Evolutionary conservation across 2,113 vertebrate genomes (phyloP).

Genomic region (Pedionomus torquatus): DNA sequence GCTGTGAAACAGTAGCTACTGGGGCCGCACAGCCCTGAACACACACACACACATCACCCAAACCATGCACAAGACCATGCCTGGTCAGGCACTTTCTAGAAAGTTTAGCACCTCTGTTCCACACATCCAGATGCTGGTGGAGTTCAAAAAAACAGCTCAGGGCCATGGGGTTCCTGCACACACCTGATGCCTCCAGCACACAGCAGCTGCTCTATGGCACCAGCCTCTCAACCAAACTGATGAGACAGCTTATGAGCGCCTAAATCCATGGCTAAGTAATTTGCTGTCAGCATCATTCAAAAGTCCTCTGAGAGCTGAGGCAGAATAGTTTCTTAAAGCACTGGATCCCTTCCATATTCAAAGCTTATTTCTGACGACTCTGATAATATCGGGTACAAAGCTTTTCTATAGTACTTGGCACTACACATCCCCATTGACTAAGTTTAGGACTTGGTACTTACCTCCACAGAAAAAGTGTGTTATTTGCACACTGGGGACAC

Average conservation of each 20-base stretch:
- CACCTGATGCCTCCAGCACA: not conserved
- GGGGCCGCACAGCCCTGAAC: not conserved
- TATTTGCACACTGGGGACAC: not conserved
- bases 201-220: not conserved
- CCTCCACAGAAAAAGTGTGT: not conserved
- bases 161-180: fast-evolving
- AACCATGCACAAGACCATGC: fast-evolving
- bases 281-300: not conserved
- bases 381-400: not conserved
- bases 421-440: fast-evolving
- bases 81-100: not conserved
- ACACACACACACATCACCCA: too few relatives aligned
- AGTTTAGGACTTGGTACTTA: not conserved
- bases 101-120: not conserved
- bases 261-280: not conserved
- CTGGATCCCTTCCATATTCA: not conserved
- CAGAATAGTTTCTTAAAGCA: not conserved
- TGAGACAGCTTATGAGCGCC: not conserved
- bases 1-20: not conserved
- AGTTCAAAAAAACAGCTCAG: not conserved
- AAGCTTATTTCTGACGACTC: not conserved
- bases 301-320: not conserved
- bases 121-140: not conserved
- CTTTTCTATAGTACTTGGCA: not conserved
- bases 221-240: not conserved